Base-by-base conservation (phyloP, 2,888 invertebrate genomes). In the Protodeltote pygarga region DNA sequence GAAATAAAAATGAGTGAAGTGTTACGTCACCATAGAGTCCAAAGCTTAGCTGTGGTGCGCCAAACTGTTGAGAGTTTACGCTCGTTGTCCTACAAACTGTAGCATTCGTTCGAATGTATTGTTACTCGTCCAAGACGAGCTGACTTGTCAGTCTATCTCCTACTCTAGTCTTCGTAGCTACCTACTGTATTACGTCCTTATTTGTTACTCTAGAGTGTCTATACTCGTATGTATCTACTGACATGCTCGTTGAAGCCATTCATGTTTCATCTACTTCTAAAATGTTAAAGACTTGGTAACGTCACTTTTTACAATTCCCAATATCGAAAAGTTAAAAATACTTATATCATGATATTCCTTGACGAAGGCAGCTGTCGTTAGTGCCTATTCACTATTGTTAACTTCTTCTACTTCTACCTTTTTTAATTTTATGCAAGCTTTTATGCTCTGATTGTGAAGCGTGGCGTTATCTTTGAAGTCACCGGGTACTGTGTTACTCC, bases 91-190 rank as follows among this genome's bases (percentile, higher is more conserved):
- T 39, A 37, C 48, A 42, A 53, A 61, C 65, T 45, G 37, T 45
- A 54, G 62, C 63, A 57, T 55, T 60, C 59, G 28, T 16, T 4
- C 4, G 59, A 64, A 58, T 64, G 59, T 46, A 44, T 61, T 60
- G 55, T 60, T 65, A 50, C 48, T 58, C 64, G 64, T 64, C 64
- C 58, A 63, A 58, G 58, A 64, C 64, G 64, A 64, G 46, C 63
- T 63, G 67, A 66, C 58, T 52, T 42, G 38, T 61, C 40, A 42
- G 39, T 64, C 59, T 59, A 25, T 59, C 59, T 49, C 42, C 61
- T 61, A 60, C 28, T 81, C 69, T 85, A 85, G 85, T 81, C 79
- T 82, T 75, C 61, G 87, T 87, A 87, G 87, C 77, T 41, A 44
- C 59, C 70, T 77, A 71, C 62, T 73, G 71, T 77, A 69, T 73